Evolutionary conservation across 2,888 invertebrate genomes (phyloP), one percentile per base, ranked within the genome.

Genomic region (Conchocele bisecta): DNA sequence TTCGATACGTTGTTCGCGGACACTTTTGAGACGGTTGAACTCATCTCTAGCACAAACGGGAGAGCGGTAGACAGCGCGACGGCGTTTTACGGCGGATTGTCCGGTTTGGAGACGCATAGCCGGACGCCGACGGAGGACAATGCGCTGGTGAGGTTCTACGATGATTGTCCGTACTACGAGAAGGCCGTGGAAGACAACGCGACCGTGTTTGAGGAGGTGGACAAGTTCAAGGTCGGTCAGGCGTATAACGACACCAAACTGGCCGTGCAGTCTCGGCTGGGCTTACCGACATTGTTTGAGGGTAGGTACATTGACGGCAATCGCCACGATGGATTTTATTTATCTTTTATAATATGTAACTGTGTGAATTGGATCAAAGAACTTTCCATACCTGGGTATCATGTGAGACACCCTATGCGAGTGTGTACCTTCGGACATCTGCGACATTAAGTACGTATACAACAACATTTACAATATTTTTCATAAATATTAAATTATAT

Each of bases 31-130:
- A 41, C 56, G 29, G 51, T 74, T 0, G 41, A 65, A n/a, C 61
- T 72, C 33, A 44, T 67, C 3, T 68, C 78, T 1, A 66, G 75
- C 2, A n/a, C 33, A 1, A 69, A 72, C 37, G 20, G 48, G 7
- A 56, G 78, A 39, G 33, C 69, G 2, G 53, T 53, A 5, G 64
- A 60, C 17, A 79, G 78, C 35, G 66, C 69, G 3, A 63, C 50
- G 22, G 50, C 63, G 20, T 75, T 79, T 28, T 57, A 66, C 39
- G 60, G 42, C 11, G 78, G 75, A 11, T 17, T 75, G 28, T 42
- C 39, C 2, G 31, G 58, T 0, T 3, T 24, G 26, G 15, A 33
- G 5, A 31, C 31, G 4, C 46, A n/a, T 13, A 17, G 22, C 6
- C 20, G 24, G 22, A 28, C 28, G 20, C 6, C 3, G 7, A 3